Evolutionary conservation across 2,888 invertebrate species (phyloP).

Genomic region (Cotesia congregata): DNA sequence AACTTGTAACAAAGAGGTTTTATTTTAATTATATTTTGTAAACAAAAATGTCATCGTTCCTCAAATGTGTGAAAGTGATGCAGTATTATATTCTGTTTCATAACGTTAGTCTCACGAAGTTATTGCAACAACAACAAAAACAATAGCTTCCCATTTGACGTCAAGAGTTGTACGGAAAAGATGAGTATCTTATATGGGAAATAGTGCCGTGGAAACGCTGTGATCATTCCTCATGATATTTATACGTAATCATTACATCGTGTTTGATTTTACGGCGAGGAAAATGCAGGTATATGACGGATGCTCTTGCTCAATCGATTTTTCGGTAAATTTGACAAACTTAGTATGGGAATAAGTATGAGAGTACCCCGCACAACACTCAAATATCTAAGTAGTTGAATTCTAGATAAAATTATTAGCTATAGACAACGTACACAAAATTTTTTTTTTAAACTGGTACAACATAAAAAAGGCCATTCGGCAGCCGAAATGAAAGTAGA

Average conservation of each 20-base stretch:
- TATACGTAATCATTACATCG: not conserved
- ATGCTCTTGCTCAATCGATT: not conserved
- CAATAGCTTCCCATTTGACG: slow-evolving; percentile 54
- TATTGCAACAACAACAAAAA: slow-evolving; percentile 56
- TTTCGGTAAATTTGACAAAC: not conserved
- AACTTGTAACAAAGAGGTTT: not conserved
- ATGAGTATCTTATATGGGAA: slow-evolving; percentile 65
- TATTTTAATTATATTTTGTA: slow-evolving; percentile 10
- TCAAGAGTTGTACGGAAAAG: slow-evolving; percentile 56
- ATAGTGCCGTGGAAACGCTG: slow-evolving; percentile 59
- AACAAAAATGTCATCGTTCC: slow-evolving; percentile 56
- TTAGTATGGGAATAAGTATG: no score
- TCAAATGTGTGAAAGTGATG: slow-evolving; percentile 32
- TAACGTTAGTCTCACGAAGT: slow-evolving; percentile 61
- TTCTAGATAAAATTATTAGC: no score
- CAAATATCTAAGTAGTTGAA: no score
- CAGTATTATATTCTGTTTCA: slow-evolving; percentile 52
- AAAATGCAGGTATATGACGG: not conserved
- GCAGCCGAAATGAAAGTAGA: no score
- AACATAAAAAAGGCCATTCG: no score
- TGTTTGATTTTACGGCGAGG: not conserved
- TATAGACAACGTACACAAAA: no score
- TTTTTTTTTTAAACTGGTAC: no score
- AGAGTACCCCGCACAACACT: no score
- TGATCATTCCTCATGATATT: not conserved